These are phyloP conservation scores for Saguinus midas DNA, from an alignment of 2,113 vertebrate genomes.

Conservation along the genomic window DNA sequence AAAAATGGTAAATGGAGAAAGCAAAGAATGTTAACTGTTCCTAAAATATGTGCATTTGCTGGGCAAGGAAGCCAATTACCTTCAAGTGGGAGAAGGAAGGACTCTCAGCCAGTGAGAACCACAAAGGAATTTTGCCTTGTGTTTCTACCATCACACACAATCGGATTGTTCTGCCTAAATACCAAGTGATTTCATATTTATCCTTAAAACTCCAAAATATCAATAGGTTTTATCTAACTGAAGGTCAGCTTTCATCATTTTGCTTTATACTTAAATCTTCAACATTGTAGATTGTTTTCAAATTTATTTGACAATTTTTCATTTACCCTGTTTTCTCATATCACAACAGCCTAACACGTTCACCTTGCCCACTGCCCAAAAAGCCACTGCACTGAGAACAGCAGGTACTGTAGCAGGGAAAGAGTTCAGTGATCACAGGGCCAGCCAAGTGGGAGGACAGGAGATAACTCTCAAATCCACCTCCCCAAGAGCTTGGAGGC, in stretches of 20 bases:
- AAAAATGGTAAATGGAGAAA: not conserved
- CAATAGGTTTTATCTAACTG: conserved; percentile 3
- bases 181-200: not conserved
- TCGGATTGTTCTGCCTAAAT: not conserved
- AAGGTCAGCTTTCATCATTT: conserved; percentile 1
- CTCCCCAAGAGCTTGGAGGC: too few species aligned
- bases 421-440: too few species aligned
- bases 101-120: not conserved
- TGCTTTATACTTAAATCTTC: not conserved
- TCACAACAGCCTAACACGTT: not conserved
- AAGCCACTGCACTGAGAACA: too few species aligned
- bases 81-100: not conserved
- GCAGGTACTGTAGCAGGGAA: too few species aligned
- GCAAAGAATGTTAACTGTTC: not conserved
- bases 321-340: not conserved
- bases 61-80: not conserved
- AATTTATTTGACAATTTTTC: not conserved
- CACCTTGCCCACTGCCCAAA: too few species aligned
- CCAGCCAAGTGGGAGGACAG: too few species aligned
- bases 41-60: not conserved
- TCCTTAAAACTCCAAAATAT: conserved; percentile 18
- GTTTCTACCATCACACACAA: not conserved
- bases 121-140: not conserved
- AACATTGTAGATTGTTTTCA: not conserved
- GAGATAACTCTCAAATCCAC: too few species aligned